Evolutionary conservation across 2,797 vertebrate species (phyloP), one percentile per base, ranked within the genome.

Genomic region (Artibeus lituratus): DNA sequence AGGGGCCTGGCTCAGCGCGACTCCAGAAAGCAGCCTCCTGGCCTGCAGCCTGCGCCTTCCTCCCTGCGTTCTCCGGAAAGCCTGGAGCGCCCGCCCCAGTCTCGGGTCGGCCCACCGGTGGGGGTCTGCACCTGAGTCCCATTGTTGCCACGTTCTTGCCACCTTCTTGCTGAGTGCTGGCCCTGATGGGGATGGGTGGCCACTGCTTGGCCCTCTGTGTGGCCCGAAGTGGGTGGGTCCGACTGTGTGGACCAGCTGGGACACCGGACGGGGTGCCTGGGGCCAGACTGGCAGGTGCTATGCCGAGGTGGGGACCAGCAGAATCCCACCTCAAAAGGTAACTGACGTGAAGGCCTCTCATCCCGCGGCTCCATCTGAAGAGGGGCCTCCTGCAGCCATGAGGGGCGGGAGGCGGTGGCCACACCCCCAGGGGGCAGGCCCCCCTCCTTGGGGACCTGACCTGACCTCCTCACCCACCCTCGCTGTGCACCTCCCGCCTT

Each of bases 241-340:
- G 8, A 24, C 21, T 1, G 26, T 11, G 0, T 0, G 2, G 72
- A 10, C 67, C 37, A 14, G 67, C 0, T 10, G 0, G 12, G 49
- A 18, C 29, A 0, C 2, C 0, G 47, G 4, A 12, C 59, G 1
- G 42, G 47, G 37, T 2, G 3, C 16, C 2, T 0, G 0, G 55
- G 32, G 26, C 44, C 0, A 3, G 9, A 10, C 53, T 2, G 0
- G 42, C 14, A 0, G 42, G 10, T 22, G 7, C 18, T 19, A 65
- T 0, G 19, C 18, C 1, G 6, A 55, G 0, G 10, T 0, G 39
- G 6, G 0, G 3, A 22, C 26, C 0, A 39, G 76, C 32, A 0
- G 0, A 26, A 32, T 14, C 53, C 59, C 39, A 3, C 37, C 7
- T 32, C 21, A 21, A 7, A 1, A 24, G 2, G 35, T 37, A 19